Base-by-base conservation (phyloP, 2,113 vertebrate species). In the Xiphorhynchus elegans region DNA sequence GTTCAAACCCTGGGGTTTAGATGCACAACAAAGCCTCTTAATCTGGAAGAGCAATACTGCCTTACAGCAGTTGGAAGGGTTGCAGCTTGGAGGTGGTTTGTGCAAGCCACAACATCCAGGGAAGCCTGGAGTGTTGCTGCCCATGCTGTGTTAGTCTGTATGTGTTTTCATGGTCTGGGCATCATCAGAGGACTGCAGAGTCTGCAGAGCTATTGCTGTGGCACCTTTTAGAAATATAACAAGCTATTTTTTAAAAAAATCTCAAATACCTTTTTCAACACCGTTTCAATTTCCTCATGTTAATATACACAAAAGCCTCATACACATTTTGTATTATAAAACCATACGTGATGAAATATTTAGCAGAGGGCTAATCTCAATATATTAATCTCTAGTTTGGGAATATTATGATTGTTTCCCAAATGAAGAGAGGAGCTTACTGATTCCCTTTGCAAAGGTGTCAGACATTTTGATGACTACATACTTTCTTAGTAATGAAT, bases 391-490 rank as follows among this genome's bases (percentile, higher is more conserved):
- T 86, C 52, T 87, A 39, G 13, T 92, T 94, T 75, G 80, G 68
- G 92, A 96, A 90, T 91, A 44, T 60, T 42, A 7, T 79, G 26
- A n/a, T 87, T 95, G 13, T 91, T 96, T 91, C 89, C 56, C 31
- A 95, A 78, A 84, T 68, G 53, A 79, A 84, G 82, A 82, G 47
- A 87, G 81, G 26, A 68, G 13, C 44, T 95, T 95, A 50, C 66
- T 50, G 35, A 76, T 46, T 89, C 63, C 42, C 60, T 80, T 76
- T 87, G 42, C 49, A 69, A 72, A 86, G 63, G 37, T 11, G 1
- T 77, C 78, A 84, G 58, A 19, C 73, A 77, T 94, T 90, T 92
- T 90, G 64, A 91, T 91, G 75, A 79, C 83, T 93, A 8, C n/a
- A 20, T 63, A 23, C 63, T 87, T 96, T 59, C 69, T 64, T 55